phyloP scores from a whole-genome alignment of 1,140 invertebrate species.

The Heliconius himera region DNA sequence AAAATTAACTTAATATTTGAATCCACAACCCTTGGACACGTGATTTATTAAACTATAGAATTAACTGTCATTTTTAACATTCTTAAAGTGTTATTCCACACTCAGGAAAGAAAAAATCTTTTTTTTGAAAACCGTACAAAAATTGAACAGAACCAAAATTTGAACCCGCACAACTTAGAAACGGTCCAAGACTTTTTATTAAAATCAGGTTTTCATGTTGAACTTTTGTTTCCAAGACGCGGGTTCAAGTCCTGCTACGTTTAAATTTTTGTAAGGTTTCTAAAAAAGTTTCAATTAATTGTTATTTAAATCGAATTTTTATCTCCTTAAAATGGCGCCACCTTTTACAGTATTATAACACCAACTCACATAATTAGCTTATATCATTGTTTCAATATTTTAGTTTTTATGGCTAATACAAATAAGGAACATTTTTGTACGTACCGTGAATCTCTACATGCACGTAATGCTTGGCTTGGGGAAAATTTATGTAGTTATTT shows the following conservation, averaged over 20 bases:
- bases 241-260: background rate
- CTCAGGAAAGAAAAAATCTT: too few relatives aligned
- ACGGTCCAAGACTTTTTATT: too few relatives aligned
- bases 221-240: background rate
- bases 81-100: too few relatives aligned
- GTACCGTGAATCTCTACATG: background rate
- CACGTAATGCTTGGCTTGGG: background rate
- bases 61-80: too few relatives aligned
- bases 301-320: background rate
- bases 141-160: too few relatives aligned
- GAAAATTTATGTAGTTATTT: background rate
- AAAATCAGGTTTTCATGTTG: too few relatives aligned
- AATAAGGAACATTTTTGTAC: background rate
- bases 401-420: background rate
- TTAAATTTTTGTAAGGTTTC: background rate
- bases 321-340: conserved; percentile 24
- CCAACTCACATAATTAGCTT: conserved; percentile 29
- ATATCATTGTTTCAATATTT: background rate
- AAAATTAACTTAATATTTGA: too few relatives aligned
- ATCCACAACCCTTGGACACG: too few relatives aligned
- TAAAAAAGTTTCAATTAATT: background rate
- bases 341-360: conserved; percentile 26
- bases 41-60: too few relatives aligned
- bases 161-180: too few relatives aligned
- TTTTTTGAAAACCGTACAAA: too few relatives aligned